Evolutionary conservation across 1,140 invertebrate species (phyloP).

Genomic region (Charaxes varanes): DNA sequence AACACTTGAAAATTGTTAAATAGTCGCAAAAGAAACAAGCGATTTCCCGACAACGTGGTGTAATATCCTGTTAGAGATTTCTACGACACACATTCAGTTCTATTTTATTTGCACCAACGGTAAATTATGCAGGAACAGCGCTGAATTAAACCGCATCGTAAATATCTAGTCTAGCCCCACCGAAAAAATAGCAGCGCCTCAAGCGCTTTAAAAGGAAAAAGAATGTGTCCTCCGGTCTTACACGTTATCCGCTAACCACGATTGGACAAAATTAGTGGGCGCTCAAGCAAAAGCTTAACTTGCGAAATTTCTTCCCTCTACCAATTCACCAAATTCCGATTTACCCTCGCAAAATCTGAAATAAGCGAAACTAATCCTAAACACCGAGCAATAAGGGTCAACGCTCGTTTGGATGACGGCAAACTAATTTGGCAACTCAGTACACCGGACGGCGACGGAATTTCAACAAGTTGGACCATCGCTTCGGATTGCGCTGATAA

Average conservation of each 20-base stretch:
- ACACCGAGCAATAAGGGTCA: constrained; percentile 29
- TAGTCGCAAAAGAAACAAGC: too few relatives aligned
- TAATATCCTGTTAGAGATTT: constrained; percentile 15
- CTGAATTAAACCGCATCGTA: constrained; percentile 33
- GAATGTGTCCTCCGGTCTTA: constrained; percentile 44
- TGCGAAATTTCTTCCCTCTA: constrained; percentile 64
- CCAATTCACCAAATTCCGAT: constrained; percentile 39
- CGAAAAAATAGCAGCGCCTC: constrained; percentile 23
- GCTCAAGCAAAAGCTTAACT: constrained; percentile 54
- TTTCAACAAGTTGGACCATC: constrained; percentile 65
- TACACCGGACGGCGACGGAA: constrained; percentile 54
- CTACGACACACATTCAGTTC: constrained; percentile 22
- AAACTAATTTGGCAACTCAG: constrained; percentile 45
- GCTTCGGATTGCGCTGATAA: constrained; percentile 34
- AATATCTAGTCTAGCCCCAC: constrained; percentile 28
- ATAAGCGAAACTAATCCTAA: constrained; percentile 38
- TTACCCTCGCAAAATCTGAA: constrained; percentile 18
- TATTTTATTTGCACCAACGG: constrained; percentile 26
- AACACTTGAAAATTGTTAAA: constrained; percentile 4
- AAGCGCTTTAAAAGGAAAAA: constrained; percentile 20
- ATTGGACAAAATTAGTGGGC: constrained; percentile 51
- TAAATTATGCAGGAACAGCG: constrained; percentile 34
- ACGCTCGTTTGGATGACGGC: constrained; percentile 18
- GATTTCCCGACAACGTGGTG: constrained; percentile 8
- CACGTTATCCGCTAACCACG: constrained; percentile 41